These are phyloP conservation scores for Blomia tropicalis DNA, from an alignment of 2,888 invertebrate species.

Conservation along the genomic window DNA sequence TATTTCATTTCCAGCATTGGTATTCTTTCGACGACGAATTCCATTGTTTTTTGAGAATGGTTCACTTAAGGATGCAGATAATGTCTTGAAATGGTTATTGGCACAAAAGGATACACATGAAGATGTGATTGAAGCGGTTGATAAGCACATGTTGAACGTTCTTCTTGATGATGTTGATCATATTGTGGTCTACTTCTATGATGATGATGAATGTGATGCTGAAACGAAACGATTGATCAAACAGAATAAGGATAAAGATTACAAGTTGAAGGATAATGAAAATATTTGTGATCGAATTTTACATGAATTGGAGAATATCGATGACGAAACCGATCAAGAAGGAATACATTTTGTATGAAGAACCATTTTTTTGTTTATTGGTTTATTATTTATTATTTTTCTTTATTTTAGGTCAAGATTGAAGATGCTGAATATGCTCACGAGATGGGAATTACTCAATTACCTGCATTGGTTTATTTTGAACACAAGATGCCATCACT, in stretches of 20 bases:
- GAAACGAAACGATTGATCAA: slow-evolving; percentile 15
- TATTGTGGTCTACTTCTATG: slow-evolving; percentile 73
- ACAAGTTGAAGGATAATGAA: slow-evolving; percentile 61
- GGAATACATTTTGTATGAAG: slow-evolving; percentile 57
- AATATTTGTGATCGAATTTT: slow-evolving; percentile 60
- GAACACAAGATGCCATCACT: slow-evolving; percentile 42
- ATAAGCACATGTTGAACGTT: slow-evolving; percentile 71
- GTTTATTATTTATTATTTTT: not conserved
- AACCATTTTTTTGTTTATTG: not conserved
- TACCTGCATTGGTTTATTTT: slow-evolving; percentile 59
- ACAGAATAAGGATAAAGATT: not conserved
- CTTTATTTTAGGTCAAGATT: slow-evolving; percentile 45
- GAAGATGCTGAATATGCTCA: slow-evolving; percentile 73
- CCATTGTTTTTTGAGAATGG: slow-evolving; percentile 61
- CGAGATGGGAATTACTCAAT: slow-evolving; percentile 77
- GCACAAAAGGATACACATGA: slow-evolving; percentile 65
- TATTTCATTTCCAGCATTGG: slow-evolving; percentile 59
- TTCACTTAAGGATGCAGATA: slow-evolving; percentile 77
- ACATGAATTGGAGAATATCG: slow-evolving; percentile 54
- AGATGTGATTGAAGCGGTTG: slow-evolving; percentile 77
- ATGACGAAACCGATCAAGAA: slow-evolving; percentile 68
- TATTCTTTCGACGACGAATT: slow-evolving; percentile 44
- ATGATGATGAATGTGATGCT: slow-evolving; percentile 39
- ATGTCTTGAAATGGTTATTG: slow-evolving; percentile 72
- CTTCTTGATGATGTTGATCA: slow-evolving; percentile 76